Conservation (phyloP, 2,888 invertebrate species). For the Melanostoma scalare region DNA sequence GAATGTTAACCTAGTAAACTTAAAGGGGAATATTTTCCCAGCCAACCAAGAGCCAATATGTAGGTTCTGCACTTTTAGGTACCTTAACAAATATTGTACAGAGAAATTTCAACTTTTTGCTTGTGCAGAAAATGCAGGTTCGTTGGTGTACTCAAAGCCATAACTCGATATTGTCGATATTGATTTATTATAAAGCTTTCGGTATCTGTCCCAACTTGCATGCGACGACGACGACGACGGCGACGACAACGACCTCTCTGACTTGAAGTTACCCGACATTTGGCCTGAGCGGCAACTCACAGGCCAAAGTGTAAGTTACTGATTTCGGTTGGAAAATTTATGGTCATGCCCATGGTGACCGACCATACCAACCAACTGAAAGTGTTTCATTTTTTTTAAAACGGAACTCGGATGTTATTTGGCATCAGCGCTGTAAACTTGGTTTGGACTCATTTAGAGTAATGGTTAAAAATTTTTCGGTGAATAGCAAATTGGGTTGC, state of each 20-base stretch:
- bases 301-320: slow-evolving; percentile 68
- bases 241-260: slow-evolving; percentile 34
- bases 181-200: slow-evolving; percentile 58
- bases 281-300: slow-evolving; percentile 41
- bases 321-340: slow-evolving; percentile 58
- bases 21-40: slow-evolving; percentile 36
- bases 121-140: slow-evolving; percentile 22
- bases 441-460: slow-evolving; percentile 32
- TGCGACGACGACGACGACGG: background rate
- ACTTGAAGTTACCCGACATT: slow-evolving; percentile 42
- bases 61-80: too few species aligned
- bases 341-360: slow-evolving; percentile 53
- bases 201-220: slow-evolving; percentile 60
- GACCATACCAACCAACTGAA: slow-evolving; percentile 2
- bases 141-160: slow-evolving; percentile 30
- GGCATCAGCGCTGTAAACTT: slow-evolving; percentile 44
- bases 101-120: slow-evolving; percentile 7
- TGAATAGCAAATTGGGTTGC: slow-evolving; percentile 36
- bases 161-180: slow-evolving; percentile 70
- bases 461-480: slow-evolving; percentile 35
- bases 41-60: slow-evolving; percentile 20
- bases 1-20: slow-evolving; percentile 58
- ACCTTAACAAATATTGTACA: background rate
- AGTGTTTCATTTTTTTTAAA: slow-evolving; percentile 20
- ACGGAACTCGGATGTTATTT: slow-evolving; percentile 44